These are phyloP conservation scores for Polyommatus icarus DNA, from an alignment of 2,888 invertebrate genomes.

Conservation along the genomic window DNA sequence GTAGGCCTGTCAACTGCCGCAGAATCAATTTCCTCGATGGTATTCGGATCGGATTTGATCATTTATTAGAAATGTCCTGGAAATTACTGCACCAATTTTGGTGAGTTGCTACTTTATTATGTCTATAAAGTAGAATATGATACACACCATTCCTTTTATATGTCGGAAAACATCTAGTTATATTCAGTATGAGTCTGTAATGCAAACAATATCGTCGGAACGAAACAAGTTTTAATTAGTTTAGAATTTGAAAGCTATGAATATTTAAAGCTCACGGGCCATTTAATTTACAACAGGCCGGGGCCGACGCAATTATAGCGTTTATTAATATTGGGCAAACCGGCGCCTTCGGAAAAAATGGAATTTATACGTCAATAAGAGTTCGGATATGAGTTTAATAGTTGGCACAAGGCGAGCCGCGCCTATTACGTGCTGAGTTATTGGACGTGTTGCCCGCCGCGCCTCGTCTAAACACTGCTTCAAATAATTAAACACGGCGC, in stretches of 20 bases:
- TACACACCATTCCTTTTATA: background rate
- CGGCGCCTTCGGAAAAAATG: constrained; percentile 72
- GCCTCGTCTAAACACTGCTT: constrained; percentile 17
- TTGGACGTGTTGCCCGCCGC: constrained; percentile 54
- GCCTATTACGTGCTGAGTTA: constrained; percentile 73
- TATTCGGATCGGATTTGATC: too few species aligned
- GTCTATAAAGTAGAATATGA: too few species aligned
- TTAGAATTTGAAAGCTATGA: constrained; percentile 76
- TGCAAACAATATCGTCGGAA: constrained; percentile 51
- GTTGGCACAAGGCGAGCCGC: constrained; percentile 73
- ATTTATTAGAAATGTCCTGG: too few species aligned
- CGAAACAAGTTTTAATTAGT: constrained; percentile 75
- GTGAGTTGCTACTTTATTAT: too few species aligned
- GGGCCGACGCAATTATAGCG: constrained; percentile 68
- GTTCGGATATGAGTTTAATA: constrained; percentile 76
- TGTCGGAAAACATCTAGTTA: background rate
- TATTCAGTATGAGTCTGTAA: constrained; percentile 32
- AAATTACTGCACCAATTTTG: too few species aligned
- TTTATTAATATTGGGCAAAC: constrained; percentile 71
- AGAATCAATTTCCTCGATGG: too few species aligned
- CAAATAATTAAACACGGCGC: constrained; percentile 10
- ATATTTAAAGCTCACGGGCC: constrained; percentile 74
- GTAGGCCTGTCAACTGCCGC: too few species aligned
- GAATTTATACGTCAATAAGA: constrained; percentile 77
- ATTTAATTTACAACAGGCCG: constrained; percentile 72